These are phyloP conservation scores for Cebuella pygmaea DNA, from an alignment of 2,797 vertebrate genomes.

Conservation along the genomic window DNA sequence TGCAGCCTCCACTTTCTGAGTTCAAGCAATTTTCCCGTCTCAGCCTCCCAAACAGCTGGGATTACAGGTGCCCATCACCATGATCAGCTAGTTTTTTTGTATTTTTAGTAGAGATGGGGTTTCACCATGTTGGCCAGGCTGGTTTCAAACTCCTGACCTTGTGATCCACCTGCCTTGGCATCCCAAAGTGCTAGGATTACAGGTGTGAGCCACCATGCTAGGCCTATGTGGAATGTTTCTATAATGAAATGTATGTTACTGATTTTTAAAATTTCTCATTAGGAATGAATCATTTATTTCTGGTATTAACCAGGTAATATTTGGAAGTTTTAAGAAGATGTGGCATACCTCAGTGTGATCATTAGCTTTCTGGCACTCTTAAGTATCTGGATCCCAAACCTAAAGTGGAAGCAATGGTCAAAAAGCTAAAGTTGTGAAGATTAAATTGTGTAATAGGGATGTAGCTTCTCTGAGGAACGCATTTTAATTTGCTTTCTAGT, in stretches of 20 bases:
- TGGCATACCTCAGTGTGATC: not conserved
- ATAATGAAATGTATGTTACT: slow-evolving; percentile 20
- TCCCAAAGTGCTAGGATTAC: too few species aligned
- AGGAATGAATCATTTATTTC: slow-evolving; percentile 36
- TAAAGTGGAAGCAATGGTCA: not conserved
- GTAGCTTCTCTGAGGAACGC: not conserved
- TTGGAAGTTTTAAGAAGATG: slow-evolving; percentile 1
- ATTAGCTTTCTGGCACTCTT: not conserved
- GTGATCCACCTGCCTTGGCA: too few species aligned
- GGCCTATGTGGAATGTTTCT: not conserved
- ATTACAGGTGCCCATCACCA: too few species aligned
- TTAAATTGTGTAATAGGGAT: not conserved
- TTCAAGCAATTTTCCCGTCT: too few species aligned
- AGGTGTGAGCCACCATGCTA: too few species aligned
- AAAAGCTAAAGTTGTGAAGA: not conserved
- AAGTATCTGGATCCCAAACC: not conserved
- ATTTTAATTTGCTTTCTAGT: slow-evolving; percentile 1
- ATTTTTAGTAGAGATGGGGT: too few species aligned
- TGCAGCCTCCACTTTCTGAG: too few species aligned
- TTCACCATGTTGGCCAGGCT: too few species aligned
- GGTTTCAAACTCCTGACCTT: too few species aligned
- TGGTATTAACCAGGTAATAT: slow-evolving; percentile 30
- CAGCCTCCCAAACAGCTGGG: too few species aligned
- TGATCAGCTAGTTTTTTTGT: too few species aligned
- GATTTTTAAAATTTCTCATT: slow-evolving; percentile 27